Conservation (phyloP, 2,888 invertebrate species). For the Bruchidius siliquastri region DNA sequence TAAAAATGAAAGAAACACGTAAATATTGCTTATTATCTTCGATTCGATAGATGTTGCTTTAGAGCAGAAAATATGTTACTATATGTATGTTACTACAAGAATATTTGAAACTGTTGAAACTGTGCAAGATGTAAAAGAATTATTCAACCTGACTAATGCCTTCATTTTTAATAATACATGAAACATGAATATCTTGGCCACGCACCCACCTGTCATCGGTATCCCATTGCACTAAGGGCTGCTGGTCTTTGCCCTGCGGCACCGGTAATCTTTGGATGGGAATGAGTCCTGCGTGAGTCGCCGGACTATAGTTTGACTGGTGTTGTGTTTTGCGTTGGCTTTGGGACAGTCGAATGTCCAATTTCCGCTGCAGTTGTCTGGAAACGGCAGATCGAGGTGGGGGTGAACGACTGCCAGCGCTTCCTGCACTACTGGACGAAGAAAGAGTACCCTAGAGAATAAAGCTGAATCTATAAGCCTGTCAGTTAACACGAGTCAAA, state of each 20-base stretch:
- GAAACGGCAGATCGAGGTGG: conserved; percentile 35
- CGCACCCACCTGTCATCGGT: conserved; percentile 53
- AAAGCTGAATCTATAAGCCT: too few species aligned
- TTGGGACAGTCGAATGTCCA: conserved; percentile 47
- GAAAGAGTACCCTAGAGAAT: conserved; percentile 37
- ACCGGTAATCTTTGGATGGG: conserved; percentile 52
- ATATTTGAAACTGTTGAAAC: too few species aligned
- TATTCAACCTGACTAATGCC: too few species aligned
- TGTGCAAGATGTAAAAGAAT: too few species aligned
- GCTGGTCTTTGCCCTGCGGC: conserved; percentile 51
- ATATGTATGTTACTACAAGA: too few species aligned
- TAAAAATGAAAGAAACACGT: too few species aligned
- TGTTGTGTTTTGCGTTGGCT: conserved; percentile 43
- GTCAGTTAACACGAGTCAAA: too few species aligned
- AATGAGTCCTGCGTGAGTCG: conserved; percentile 43
- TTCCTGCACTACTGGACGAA: conserved; percentile 41
- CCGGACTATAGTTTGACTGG: conserved; percentile 39
- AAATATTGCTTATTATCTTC: too few species aligned
- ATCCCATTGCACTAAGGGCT: conserved; percentile 57
- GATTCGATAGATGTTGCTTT: too few species aligned
- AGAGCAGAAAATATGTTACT: too few species aligned
- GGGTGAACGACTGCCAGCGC: conserved; percentile 35
- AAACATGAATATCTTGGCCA: too few species aligned
- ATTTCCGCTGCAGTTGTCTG: conserved; percentile 41
- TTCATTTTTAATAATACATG: too few species aligned